Evolutionary conservation across 1,140 invertebrate species (phyloP).

Genomic region (Hormaphis cornu): DNA sequence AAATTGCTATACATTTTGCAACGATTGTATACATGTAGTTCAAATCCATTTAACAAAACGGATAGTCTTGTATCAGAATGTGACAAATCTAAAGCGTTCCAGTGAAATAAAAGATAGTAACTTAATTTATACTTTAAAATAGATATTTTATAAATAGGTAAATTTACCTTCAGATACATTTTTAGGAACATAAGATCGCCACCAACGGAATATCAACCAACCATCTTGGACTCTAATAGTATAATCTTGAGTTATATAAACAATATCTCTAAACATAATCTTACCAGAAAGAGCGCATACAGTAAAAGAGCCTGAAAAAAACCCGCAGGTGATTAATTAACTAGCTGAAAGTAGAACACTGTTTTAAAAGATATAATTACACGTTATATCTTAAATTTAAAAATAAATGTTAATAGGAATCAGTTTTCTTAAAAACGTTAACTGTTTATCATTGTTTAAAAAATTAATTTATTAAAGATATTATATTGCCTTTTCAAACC

Average conservation of each 20-base stretch:
- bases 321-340: constrained; percentile 2
- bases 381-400: too few species aligned
- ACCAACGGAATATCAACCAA: constrained; percentile 94
- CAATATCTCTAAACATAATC: constrained; percentile 95
- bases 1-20: constrained; percentile 78
- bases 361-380: too few species aligned
- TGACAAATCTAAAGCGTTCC: constrained; percentile 70
- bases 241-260: constrained; percentile 91
- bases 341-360: neutral
- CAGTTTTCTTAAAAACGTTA: too few species aligned
- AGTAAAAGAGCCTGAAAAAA: constrained; percentile 76
- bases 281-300: constrained; percentile 91
- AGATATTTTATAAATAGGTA: too few species aligned
- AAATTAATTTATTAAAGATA: too few species aligned
- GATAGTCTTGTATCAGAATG: constrained; percentile 90
- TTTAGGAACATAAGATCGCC: constrained; percentile 88
- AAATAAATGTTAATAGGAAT: too few species aligned
- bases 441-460: too few species aligned
- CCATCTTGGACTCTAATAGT: constrained; percentile 90
- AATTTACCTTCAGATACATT: constrained; percentile 93
- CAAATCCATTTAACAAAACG: constrained; percentile 89
- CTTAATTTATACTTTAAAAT: too few species aligned
- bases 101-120: too few species aligned
- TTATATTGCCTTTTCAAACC: too few species aligned
- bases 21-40: constrained; percentile 92